Base-by-base conservation (phyloP, 1,140 invertebrate species). In the Drosophila melanica region DNA sequence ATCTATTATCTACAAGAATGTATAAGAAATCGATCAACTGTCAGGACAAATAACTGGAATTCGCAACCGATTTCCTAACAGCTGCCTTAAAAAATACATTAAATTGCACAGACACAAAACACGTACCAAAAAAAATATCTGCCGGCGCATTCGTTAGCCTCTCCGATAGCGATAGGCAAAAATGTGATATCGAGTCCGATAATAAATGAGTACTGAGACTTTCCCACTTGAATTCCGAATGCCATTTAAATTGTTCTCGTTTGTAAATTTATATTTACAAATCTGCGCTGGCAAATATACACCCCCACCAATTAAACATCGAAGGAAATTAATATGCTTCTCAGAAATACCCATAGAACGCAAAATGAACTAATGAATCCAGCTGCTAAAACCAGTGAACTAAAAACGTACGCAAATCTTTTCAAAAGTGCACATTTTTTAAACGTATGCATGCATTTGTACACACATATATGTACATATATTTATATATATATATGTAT, bases 361-460 rank as follows among this genome's bases (percentile, higher is more conserved):
- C 6, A 27, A 20, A 45, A 35, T 53, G 9, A n/a, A 50, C 5
- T 27, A n/a, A 18, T n/a, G 4, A 0, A 6, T 20, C 18, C 27
- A 30, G n/a, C 3, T 6, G 14, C n/a, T 3, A 7, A 12, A 14
- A 30, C 12, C 12, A 23, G 20, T 23, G 20, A 23, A 23, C 20
- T 23, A 23, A 1, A 8, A 30, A 8, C 30, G 30, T 18, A 53
- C 1, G 16, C 14, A 35, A 6, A 16, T 16, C 33, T 37, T 18
- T 35, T 53, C 14, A 20, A 55, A 60, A 60, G 47, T 18, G 14
- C 41, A 47, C 23, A 35, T 20, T n/a, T 48, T 80, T 81, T 48
- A 81, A 81, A 75, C 54, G 55, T 81, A 67, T 77, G 79, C 78
- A 81, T 81, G 78, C 78, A 65, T 70, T 74, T 80, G 73, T 77